Conservation (phyloP, 1,140 invertebrate species). For the Drosophila lacteicornis region DNA sequence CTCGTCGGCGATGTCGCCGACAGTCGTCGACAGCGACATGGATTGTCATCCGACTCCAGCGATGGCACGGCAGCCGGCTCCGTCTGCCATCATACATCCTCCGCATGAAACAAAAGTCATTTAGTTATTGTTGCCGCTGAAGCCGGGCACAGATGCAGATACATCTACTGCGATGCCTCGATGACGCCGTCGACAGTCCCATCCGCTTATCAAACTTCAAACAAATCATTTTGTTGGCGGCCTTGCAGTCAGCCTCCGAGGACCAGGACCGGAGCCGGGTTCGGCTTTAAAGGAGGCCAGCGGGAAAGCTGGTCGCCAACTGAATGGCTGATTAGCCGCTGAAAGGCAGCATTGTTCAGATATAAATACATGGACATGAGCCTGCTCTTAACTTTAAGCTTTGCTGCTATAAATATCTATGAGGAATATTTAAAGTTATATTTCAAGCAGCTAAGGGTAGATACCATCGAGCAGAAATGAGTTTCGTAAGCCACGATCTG, state of each 20-base stretch:
- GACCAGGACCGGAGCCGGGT: not conserved
- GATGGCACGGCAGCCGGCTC: conserved; percentile 18
- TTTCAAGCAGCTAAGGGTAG: not conserved
- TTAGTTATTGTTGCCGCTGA: conserved; percentile 78
- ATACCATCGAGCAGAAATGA: not conserved
- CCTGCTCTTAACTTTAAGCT: not conserved
- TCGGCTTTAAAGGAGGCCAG: conserved; percentile 4
- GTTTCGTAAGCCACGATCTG: conserved; percentile 8
- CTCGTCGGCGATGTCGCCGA: conserved; percentile 59
- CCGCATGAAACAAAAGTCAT: conserved; percentile 75
- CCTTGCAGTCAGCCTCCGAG: conserved; percentile 49
- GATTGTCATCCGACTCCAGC: conserved; percentile 72
- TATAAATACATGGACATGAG: conserved; percentile 5
- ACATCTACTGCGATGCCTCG: conserved; percentile 52
- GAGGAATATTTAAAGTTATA: not conserved
- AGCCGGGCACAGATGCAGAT: conserved; percentile 38
- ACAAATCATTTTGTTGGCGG: conserved; percentile 81
- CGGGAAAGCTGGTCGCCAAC: conserved; percentile 7
- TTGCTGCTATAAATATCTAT: not conserved
- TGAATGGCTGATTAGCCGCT: conserved; percentile 37
- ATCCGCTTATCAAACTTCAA: conserved; percentile 84
- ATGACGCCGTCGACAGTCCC: conserved; percentile 76
- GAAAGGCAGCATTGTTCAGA: conserved; percentile 21
- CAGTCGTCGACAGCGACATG: conserved; percentile 73
- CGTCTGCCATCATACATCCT: conserved; percentile 65